Evolutionary conservation across 2,113 vertebrate species (phyloP).

Genomic region (Orthonyx spaldingii): DNA sequence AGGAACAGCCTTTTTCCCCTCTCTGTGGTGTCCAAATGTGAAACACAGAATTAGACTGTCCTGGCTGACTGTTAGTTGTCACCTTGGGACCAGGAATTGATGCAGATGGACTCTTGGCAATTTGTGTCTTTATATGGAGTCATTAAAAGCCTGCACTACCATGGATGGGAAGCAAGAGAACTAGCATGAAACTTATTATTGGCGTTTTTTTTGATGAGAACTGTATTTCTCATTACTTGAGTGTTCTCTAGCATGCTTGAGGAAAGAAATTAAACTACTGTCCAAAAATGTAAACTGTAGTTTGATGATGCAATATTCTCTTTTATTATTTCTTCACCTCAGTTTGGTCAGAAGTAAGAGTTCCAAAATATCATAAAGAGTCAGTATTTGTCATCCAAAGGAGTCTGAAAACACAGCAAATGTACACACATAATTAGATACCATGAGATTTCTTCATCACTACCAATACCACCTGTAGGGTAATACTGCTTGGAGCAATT

Average conservation of each 20-base stretch:
- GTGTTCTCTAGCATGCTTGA: not conserved
- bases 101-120: not conserved
- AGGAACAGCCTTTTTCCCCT: not conserved
- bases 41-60: not conserved
- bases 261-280: not conserved
- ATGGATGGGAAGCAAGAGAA: not conserved
- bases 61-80: not conserved
- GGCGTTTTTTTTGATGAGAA: not conserved
- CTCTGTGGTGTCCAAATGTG: not conserved
- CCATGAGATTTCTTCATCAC: not conserved
- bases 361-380: not conserved
- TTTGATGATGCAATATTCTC: not conserved
- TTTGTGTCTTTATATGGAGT: not conserved
- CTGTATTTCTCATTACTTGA: not conserved
- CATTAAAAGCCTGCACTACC: not conserved
- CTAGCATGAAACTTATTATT: not conserved
- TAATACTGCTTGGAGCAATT: not conserved
- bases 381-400: not conserved
- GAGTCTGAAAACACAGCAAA: not conserved
- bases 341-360: not conserved
- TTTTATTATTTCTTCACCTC: not conserved
- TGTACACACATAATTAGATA: not conserved
- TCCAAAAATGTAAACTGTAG: not conserved
- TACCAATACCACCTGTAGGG: not conserved
- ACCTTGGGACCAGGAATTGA: not conserved